These are phyloP conservation scores for Dryobota labecula DNA, from an alignment of 2,888 invertebrate species.

Conservation along the genomic window DNA sequence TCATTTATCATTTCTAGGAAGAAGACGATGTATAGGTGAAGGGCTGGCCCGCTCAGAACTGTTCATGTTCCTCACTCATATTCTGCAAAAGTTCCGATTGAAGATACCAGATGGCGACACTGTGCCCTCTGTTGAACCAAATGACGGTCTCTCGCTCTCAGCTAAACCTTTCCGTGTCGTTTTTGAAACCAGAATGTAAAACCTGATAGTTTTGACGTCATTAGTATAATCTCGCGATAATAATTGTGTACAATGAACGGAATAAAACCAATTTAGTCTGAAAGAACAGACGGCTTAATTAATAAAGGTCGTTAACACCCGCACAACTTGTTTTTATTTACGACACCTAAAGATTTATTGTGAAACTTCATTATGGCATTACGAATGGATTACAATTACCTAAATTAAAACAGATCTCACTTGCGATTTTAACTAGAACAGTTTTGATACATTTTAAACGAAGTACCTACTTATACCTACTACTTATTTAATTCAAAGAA, in stretches of 20 bases:
- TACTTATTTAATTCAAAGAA: neutral
- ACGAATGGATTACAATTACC: neutral
- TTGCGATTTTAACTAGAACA: neutral
- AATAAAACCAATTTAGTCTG: constrained; percentile 27
- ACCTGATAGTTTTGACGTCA: constrained; percentile 3
- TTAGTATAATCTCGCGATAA: constrained; percentile 5
- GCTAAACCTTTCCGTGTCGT: constrained; percentile 88
- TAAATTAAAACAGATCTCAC: neutral
- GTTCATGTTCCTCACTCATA: constrained; percentile 93
- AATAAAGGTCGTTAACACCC: constrained; percentile 45
- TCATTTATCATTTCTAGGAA: constrained; percentile 86
- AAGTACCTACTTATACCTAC: too few relatives aligned
- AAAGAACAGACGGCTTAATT: constrained; percentile 16
- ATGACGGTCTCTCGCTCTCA: constrained; percentile 90
- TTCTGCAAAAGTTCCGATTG: constrained; percentile 92
- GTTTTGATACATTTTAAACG: neutral
- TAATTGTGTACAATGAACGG: constrained; percentile 10
- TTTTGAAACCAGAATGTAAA: constrained; percentile 77
- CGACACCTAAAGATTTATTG: constrained; percentile 31
- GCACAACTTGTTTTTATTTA: constrained; percentile 49
- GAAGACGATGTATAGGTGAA: constrained; percentile 95
- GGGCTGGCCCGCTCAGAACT: constrained; percentile 93
- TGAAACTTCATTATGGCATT: constrained; percentile 9
- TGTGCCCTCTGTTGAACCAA: constrained; percentile 84
- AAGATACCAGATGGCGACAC: constrained; percentile 80